Percentiles rank a stretch among this genome's conserved stretches.
These are phyloP conservation scores for Tupaia tana DNA, from an alignment of 2,113 vertebrate species.

Conservation along the genomic window DNA sequence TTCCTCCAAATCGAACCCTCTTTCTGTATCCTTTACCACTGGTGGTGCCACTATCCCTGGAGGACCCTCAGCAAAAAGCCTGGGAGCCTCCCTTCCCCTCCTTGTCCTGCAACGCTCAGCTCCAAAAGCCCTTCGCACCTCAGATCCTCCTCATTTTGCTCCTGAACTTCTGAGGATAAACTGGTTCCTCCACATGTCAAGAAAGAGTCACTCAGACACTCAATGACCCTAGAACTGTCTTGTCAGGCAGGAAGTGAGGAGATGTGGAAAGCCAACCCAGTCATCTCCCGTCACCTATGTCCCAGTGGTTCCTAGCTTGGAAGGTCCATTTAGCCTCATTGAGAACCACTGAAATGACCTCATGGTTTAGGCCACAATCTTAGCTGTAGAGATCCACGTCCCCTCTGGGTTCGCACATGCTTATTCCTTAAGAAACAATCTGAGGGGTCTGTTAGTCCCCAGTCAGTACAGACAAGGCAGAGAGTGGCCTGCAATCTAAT, in stretches of 20 bases:
- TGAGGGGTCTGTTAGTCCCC: not conserved
- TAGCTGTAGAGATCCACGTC: not conserved
- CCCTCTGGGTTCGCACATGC: not conserved
- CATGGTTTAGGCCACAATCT: not conserved
- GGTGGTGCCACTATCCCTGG: not conserved
- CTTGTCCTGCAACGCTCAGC: not conserved
- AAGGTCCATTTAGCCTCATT: not conserved
- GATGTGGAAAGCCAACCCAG: not conserved
- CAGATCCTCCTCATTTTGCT: not conserved
- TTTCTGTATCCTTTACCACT: not conserved
- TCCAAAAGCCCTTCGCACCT: not conserved
- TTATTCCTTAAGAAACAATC: not conserved
- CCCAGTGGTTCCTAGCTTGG: not conserved
- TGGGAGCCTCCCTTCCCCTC: not conserved
- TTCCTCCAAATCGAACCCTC: not conserved
- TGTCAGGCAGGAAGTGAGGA: not conserved
- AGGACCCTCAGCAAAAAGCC: not conserved
- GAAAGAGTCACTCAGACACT: not conserved
- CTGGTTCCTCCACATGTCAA: not conserved
- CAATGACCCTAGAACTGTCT: not conserved
- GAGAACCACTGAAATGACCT: not conserved
- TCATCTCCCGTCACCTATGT: not conserved
- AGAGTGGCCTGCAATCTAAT: conserved; percentile 1
- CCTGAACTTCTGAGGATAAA: not conserved
- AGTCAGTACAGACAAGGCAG: not conserved